These are phyloP conservation scores for Gallinago undulata DNA, from an alignment of 2,113 vertebrate genomes.

Conservation along the genomic window DNA sequence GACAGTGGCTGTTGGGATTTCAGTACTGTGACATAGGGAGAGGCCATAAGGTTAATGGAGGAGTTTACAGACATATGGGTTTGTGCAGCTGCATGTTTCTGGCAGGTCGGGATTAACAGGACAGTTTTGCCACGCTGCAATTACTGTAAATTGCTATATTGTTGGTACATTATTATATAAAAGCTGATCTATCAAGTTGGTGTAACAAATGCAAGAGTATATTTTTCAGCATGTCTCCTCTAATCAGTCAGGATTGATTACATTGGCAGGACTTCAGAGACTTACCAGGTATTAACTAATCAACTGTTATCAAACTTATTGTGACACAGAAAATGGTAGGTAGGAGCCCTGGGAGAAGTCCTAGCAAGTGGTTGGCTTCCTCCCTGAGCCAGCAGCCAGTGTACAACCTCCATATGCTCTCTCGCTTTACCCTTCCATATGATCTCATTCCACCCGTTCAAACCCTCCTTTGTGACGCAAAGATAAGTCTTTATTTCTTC, in stretches of 20 bases:
- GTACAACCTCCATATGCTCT: accelerated
- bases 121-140: neutral
- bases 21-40: neutral
- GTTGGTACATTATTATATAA: neutral
- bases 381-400: neutral
- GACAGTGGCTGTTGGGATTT: neutral
- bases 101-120: neutral
- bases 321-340: neutral
- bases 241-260: neutral
- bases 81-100: neutral
- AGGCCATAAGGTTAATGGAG: neutral
- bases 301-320: neutral
- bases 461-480: neutral
- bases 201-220: neutral
- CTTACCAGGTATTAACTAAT: neutral
- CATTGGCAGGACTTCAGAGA: neutral
- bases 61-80: neutral
- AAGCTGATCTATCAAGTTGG: neutral
- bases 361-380: neutral
- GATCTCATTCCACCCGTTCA: neutral
- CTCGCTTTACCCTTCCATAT: neutral
- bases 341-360: neutral
- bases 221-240: neutral
- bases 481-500: neutral
- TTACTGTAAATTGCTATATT: neutral